Evolutionary conservation across 2,113 vertebrate genomes (phyloP).

Genomic region (Spea bombifrons): DNA sequence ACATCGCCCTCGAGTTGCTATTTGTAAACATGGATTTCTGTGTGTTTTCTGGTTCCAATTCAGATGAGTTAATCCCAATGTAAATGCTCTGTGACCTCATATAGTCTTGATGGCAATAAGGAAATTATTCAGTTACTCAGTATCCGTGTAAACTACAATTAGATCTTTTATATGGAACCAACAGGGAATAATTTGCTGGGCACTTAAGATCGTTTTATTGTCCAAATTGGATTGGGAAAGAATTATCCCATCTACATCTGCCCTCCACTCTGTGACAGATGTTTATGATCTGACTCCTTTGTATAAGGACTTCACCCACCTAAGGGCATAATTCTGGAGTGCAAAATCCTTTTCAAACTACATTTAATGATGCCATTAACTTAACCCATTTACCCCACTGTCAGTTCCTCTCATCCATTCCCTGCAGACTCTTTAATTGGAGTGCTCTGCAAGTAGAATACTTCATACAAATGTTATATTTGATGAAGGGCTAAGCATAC

Average conservation of each 20-base stretch:
- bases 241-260: slow-evolving; percentile 8
- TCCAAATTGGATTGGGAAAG: slow-evolving; percentile 26
- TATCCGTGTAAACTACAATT: slow-evolving; percentile 23
- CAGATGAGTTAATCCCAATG: neutral
- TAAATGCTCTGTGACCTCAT: neutral
- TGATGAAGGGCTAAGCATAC: no score
- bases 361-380: slow-evolving; percentile 1
- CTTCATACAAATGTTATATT: no score
- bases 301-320: slow-evolving; percentile 14
- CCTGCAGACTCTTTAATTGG: neutral
- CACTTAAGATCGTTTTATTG: slow-evolving; percentile 8
- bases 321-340: slow-evolving; percentile 18
- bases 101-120: neutral
- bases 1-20: no score
- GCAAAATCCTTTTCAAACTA: slow-evolving; percentile 5
- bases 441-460: no score
- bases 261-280: slow-evolving; percentile 1
- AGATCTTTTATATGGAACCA: slow-evolving; percentile 9
- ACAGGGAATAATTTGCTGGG: slow-evolving; percentile 11
- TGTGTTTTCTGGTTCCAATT: neutral
- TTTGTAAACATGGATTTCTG: no score
- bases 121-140: neutral
- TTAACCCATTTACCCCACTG: neutral
- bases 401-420: neutral
- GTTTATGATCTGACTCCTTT: slow-evolving; percentile 11